Evolutionary conservation across 2,888 invertebrate species (phyloP), one percentile per base, ranked within the genome.

Genomic region (Fissipunctia ypsillon): DNA sequence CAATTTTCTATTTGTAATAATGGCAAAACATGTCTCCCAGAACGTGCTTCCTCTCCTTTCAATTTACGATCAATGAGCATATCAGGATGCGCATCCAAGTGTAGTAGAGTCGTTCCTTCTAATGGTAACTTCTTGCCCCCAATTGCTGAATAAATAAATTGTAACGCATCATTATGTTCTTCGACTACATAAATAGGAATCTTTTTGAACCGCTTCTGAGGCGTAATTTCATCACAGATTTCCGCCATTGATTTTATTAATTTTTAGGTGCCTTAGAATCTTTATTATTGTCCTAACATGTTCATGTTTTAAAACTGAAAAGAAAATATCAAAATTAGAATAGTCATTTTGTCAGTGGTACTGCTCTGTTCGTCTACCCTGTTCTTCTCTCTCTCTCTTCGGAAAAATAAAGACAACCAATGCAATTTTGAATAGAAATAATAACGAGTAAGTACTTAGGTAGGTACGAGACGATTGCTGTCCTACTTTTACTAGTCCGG

Each of bases 51-150:
- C 76, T 97, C 97, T 12, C 98, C 98, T 74, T 97, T 96, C 96
- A 99, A 97, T 83, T 97, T 96, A 83, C 97, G 97, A 54, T 99
- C 98, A 86, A 99, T 97, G 25, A 99, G 97, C 97, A 99, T 97
- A 90, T 99, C 99, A 9, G 99, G 99, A 95, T 99, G 99, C 0
- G 99, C 98, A 93, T 99, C 99, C 84, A 99, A 97, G 92, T 99
- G 99, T 48, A 99, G 94, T 72, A 99, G 95, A 1, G 97, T 97
- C 71, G 97, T 97, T 63, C 97, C 97, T 90, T 97, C 97, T 69
- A 98, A 93, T 0, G 98, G 98, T 77, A 99, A 96, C 92, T 98
- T 97, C 89, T 98, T 98, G 3, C 98, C 97, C 61, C 98, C 98
- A 84, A 98, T 97, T 84, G 97, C 97, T 3, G 98, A 97, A 92